Conservation (phyloP, 2,888 invertebrate genomes). For the Microctonus hyperodae region DNA sequence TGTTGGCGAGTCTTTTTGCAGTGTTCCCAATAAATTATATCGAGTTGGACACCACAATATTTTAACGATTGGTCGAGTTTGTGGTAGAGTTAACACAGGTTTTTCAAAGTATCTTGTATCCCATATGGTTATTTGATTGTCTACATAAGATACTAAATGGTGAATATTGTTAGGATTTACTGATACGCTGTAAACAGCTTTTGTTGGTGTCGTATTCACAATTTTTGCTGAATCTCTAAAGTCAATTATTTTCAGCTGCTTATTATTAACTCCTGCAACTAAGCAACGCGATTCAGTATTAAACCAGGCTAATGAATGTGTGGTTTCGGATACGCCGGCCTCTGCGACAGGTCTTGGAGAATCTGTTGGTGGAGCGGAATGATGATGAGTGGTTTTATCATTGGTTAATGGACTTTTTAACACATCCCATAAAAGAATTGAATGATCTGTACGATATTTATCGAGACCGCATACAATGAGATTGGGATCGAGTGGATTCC, state of each 20-base stretch:
- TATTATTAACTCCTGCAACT: conserved; percentile 89
- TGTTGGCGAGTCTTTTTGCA: conserved; percentile 76
- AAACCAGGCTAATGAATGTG: conserved; percentile 87
- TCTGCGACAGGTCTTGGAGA: conserved; percentile 73
- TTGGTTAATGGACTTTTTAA: conserved; percentile 58
- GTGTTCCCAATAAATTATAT: conserved; percentile 80
- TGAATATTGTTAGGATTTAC: conserved; percentile 80
- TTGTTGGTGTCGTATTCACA: conserved; percentile 74
- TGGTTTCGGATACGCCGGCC: conserved; percentile 83
- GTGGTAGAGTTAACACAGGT: conserved; percentile 78
- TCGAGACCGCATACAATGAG: conserved; percentile 88
- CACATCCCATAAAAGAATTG: conserved; percentile 90
- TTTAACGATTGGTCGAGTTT: conserved; percentile 74
- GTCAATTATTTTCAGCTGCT: conserved; percentile 88
- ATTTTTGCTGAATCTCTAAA: conserved; percentile 81
- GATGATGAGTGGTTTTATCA: conserved; percentile 55
- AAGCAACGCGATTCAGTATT: conserved; percentile 76
- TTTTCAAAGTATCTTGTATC: conserved; percentile 87
- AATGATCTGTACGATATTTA: conserved; percentile 87
- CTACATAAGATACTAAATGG: conserved; percentile 84
- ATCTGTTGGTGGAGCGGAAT: conserved; percentile 64
- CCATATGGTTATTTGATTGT: conserved; percentile 86
- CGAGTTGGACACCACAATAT: conserved; percentile 91
- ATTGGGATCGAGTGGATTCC: conserved; percentile 85
- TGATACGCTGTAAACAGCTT: conserved; percentile 83